Conservation (phyloP, 1,140 invertebrate species). For the Eriocheir sinensis region DNA sequence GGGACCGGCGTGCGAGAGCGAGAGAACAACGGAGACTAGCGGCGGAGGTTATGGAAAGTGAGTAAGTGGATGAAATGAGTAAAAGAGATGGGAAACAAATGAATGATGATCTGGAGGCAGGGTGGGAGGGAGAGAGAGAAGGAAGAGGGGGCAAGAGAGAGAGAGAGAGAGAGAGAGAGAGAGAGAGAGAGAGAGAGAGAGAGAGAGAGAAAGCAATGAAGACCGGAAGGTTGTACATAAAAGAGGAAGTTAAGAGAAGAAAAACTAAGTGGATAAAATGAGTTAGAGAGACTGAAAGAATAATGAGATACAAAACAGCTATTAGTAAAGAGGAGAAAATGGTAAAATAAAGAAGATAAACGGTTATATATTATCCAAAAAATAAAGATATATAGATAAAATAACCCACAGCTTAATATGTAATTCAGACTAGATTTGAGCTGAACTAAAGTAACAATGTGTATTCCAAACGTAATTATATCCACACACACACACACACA, state of each 20-base stretch:
- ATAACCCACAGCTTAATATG: too few species aligned
- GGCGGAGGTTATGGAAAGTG: too few species aligned
- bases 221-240: too few species aligned
- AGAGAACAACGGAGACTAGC: neutral
- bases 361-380: too few species aligned
- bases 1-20: neutral
- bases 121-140: too few species aligned
- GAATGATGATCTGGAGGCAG: neutral
- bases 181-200: neutral
- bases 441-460: too few species aligned
- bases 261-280: neutral
- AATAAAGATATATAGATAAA: too few species aligned
- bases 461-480: too few species aligned
- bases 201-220: neutral
- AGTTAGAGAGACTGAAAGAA: neutral
- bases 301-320: too few species aligned
- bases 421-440: too few species aligned
- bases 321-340: neutral
- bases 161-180: neutral
- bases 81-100: conserved; percentile 24
- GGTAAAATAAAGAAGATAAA: neutral
- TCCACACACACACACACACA: too few species aligned
- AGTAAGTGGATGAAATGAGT: too few species aligned
- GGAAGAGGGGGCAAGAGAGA: neutral
- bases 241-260: neutral